These are phyloP conservation scores for Aphidius colemani DNA, from an alignment of 2,888 invertebrate species.

Conservation along the genomic window DNA sequence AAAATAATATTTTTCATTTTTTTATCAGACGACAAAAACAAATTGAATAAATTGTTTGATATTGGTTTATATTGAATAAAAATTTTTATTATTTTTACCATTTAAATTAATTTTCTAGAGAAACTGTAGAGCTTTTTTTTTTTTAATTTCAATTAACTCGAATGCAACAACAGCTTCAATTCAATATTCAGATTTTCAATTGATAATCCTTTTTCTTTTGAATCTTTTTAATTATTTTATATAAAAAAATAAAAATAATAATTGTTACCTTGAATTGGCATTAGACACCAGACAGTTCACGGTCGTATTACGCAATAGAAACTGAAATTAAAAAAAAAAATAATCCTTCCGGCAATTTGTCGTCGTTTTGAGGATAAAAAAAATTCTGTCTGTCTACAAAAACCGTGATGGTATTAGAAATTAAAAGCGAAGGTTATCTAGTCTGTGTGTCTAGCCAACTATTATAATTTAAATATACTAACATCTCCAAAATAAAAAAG, in stretches of 20 bases:
- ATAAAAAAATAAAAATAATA: too few species aligned
- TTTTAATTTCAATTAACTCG: too few species aligned
- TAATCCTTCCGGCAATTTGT: conserved; percentile 33
- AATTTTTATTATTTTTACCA: not conserved
- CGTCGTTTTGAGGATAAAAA: conserved; percentile 12
- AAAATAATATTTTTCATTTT: not conserved
- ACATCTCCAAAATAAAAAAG: conserved; percentile 24
- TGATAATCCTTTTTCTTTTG: too few species aligned
- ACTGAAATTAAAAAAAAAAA: conserved; percentile 31
- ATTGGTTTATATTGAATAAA: not conserved
- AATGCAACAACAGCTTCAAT: too few species aligned
- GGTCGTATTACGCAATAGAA: conserved; percentile 24
- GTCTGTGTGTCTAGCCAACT: conserved; percentile 25
- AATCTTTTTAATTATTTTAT: too few species aligned
- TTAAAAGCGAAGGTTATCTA: conserved; percentile 33
- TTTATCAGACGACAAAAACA: not conserved
- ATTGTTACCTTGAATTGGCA: conserved; percentile 6
- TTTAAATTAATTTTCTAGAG: too few species aligned
- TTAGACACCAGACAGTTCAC: conserved; percentile 28
- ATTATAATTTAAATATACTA: conserved; percentile 26
- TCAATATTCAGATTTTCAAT: too few species aligned
- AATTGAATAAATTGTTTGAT: too few species aligned
- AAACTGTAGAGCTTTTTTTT: too few species aligned
- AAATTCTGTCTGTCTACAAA: conserved; percentile 40
- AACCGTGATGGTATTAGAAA: conserved; percentile 46